A percentile compares a stretch with the other conserved stretches of the same genome.
Evolutionary conservation across 1,140 invertebrate species (phyloP).

Genomic region (Papilio polyxenes): DNA sequence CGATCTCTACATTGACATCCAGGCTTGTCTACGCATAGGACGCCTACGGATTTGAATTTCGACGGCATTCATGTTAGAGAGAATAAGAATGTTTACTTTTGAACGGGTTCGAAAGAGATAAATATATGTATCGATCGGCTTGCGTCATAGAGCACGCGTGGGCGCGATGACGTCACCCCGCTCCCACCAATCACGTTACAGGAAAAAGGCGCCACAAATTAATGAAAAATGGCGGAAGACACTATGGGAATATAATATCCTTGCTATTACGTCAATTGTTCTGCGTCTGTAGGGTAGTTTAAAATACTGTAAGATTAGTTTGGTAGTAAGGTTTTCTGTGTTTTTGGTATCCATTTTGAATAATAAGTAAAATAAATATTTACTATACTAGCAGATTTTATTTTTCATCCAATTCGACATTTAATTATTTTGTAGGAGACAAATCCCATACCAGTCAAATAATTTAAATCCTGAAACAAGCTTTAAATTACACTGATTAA

Average conservation of each 20-base stretch:
- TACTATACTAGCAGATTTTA: too few relatives aligned
- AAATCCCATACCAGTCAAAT: too few relatives aligned
- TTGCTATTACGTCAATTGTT: conserved; percentile 51
- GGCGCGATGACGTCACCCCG: conserved; percentile 76
- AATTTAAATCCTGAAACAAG: too few relatives aligned
- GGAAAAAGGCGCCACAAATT: conserved; percentile 72
- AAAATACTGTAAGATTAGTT: background rate
- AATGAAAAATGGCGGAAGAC: conserved; percentile 44
- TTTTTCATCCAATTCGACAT: too few relatives aligned
- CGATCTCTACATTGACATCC: conserved; percentile 55
- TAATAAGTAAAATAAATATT: too few relatives aligned
- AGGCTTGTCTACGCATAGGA: conserved; percentile 65
- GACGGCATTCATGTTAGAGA: conserved; percentile 66
- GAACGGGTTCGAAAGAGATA: conserved; percentile 49
- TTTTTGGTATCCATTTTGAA: background rate
- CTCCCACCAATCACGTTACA: conserved; percentile 60
- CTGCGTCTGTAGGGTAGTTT: background rate
- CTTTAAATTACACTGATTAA: too few relatives aligned
- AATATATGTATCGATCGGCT: conserved; percentile 69
- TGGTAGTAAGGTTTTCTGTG: background rate
- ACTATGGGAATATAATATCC: conserved; percentile 40
- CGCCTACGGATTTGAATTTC: conserved; percentile 74
- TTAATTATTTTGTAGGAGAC: too few relatives aligned
- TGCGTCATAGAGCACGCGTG: conserved; percentile 76
- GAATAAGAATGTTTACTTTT: conserved; percentile 44